Conservation (phyloP, 2,888 invertebrate genomes). For the Copidosoma aretas region DNA sequence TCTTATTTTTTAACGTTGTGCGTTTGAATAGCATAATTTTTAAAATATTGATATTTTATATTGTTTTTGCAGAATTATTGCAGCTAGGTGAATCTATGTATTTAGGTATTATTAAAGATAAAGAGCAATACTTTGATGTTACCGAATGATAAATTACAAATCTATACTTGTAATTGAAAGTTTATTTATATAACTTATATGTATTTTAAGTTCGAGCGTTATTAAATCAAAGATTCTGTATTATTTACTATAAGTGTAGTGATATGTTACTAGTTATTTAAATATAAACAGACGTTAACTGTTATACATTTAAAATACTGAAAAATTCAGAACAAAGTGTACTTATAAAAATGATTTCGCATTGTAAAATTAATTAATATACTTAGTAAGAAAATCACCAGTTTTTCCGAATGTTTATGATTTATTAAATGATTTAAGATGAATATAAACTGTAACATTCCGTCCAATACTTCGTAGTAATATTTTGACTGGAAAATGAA, state of each 20-base stretch:
- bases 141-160: conserved; percentile 10
- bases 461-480: conserved; percentile 25
- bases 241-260: background rate
- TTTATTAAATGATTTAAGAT: conserved; percentile 5
- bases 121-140: conserved; percentile 21
- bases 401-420: background rate
- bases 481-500: conserved; percentile 17
- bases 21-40: background rate
- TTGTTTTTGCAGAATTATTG: conserved; percentile 19
- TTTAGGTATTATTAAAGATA: conserved; percentile 16
- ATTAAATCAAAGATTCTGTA: background rate
- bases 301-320: no score
- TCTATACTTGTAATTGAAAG: conserved; percentile 20
- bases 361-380: background rate
- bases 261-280: background rate
- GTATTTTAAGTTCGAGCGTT: background rate
- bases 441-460: conserved; percentile 24
- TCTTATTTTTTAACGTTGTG: no score
- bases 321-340: background rate
- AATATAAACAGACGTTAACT: background rate
- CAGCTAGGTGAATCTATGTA: conserved; percentile 14
- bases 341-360: background rate
- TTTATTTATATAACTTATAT: conserved; percentile 13
- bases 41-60: conserved; percentile 5
- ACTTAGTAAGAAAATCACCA: conserved; percentile 7